These are phyloP conservation scores for Seira sanloemensis DNA, from an alignment of 2,888 invertebrate genomes.

Conservation along the genomic window DNA sequence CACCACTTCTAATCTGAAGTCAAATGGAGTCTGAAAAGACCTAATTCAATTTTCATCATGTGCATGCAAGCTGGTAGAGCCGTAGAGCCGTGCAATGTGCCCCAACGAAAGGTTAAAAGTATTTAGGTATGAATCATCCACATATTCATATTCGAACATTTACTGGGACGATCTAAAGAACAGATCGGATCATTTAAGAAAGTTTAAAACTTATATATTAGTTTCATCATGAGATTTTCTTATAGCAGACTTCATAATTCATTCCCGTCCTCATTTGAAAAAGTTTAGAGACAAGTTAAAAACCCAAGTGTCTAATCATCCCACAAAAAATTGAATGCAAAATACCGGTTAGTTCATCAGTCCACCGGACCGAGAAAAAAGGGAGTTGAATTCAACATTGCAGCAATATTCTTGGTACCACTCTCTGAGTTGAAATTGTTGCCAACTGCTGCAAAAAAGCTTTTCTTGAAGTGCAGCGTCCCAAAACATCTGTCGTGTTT, in stretches of 20 bases:
- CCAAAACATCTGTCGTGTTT: conserved; percentile 5
- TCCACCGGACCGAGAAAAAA: conserved; percentile 12
- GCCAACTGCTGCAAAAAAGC: conserved; percentile 8
- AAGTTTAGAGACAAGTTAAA: not conserved
- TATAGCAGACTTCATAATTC: conserved; percentile 13
- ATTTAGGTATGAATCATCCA: not conserved
- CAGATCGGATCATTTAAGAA: conserved; percentile 22
- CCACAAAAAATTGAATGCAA: conserved; percentile 6
- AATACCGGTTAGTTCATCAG: conserved; percentile 43
- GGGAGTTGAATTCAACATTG: not conserved
- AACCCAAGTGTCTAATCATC: conserved; percentile 1
- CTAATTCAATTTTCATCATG: conserved; percentile 16
- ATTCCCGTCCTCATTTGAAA: not conserved
- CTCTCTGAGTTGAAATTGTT: not conserved
- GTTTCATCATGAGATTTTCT: not conserved
- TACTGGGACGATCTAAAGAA: not conserved
- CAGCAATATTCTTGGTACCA: not conserved
- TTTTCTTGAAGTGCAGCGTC: conserved; percentile 2
- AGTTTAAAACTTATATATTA: conserved; percentile 15
- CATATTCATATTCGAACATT: conserved; percentile 6
- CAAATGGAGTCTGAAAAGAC: not conserved
- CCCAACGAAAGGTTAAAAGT: not conserved
- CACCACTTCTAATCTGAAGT: not conserved
- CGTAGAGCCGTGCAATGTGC: not conserved
- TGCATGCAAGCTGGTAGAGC: not conserved